Conservation (phyloP, 2,888 invertebrate genomes). For the Drosophila putrida region DNA sequence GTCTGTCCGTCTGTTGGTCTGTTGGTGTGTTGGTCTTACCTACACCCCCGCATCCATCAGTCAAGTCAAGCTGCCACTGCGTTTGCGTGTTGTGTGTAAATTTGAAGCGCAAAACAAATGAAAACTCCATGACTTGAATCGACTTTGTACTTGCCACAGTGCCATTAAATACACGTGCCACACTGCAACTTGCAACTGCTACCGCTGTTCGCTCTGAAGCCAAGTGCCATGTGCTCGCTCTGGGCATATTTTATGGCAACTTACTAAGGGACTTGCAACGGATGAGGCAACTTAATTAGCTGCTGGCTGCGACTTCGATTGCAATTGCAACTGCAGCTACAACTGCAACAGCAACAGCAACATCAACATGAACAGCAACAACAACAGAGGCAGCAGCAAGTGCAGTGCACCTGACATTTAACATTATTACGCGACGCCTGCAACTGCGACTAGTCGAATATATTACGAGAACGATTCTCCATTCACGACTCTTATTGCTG, state of each 20-base stretch:
- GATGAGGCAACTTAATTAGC: constrained; percentile 74
- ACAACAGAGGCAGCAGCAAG: constrained; percentile 33
- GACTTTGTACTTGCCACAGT: constrained; percentile 50
- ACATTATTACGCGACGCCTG: constrained; percentile 73
- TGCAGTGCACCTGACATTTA: constrained; percentile 78
- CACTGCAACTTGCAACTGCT: constrained; percentile 30
- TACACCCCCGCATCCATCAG: constrained; percentile 26
- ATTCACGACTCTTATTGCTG: constrained; percentile 5
- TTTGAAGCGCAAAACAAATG: constrained; percentile 70
- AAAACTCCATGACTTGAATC: constrained; percentile 69
- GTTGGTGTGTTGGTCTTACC: neutral
- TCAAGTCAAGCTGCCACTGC: constrained; percentile 24
- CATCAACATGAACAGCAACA: constrained; percentile 25
- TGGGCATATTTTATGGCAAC: constrained; percentile 69
- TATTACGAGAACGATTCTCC: constrained; percentile 46
- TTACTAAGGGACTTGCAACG: constrained; percentile 14
- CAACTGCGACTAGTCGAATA: constrained; percentile 52
- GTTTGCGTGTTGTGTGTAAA: constrained; percentile 67
- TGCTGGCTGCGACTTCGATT: constrained; percentile 52
- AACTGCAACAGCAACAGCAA: constrained; percentile 24
- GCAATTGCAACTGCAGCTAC: constrained; percentile 24
- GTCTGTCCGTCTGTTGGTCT: neutral
- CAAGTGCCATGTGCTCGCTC: constrained; percentile 24
- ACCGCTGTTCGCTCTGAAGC: constrained; percentile 15
- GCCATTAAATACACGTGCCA: constrained; percentile 65